phyloP scores from a whole-genome alignment of 2,113 vertebrate species.

The Aleadryas rufinucha region DNA sequence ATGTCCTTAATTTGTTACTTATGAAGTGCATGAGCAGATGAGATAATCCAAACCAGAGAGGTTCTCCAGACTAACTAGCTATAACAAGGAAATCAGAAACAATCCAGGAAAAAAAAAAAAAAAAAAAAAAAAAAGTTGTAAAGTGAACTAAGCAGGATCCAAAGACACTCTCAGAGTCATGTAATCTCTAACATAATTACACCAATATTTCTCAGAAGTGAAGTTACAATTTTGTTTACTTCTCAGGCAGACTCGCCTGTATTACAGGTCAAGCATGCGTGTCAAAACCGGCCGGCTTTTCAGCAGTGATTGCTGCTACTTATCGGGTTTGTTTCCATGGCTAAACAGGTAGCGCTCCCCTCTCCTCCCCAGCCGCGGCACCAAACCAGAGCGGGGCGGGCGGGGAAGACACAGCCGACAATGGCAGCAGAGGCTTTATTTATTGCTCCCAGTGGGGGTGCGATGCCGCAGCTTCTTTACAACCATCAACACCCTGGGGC shows the following conservation, averaged over 20 bases:
- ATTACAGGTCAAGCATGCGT: conserved; percentile 49
- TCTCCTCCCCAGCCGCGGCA: neutral
- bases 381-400: conserved; percentile 32
- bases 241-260: conserved; percentile 34
- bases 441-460: conserved; percentile 93
- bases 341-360: conserved; percentile 42
- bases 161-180: neutral
- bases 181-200: conserved; percentile 50
- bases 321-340: conserved; percentile 61
- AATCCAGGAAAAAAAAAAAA: neutral
- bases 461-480: conserved; percentile 83
- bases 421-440: conserved; percentile 84
- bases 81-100: conserved; percentile 1
- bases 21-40: neutral
- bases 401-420: conserved; percentile 75
- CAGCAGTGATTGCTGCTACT: conserved; percentile 20
- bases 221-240: conserved; percentile 64
- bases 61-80: neutral
- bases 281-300: conserved; percentile 34
- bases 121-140: neutral
- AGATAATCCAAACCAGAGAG: conserved; percentile 12
- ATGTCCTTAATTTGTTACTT: neutral
- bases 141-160: neutral
- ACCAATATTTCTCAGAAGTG: conserved; percentile 56
- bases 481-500: conserved; percentile 88